Percentiles rank a stretch among this genome's conserved stretches.
Evolutionary conservation across 2,888 invertebrate species (phyloP).

Genomic region (Mythimna impura): DNA sequence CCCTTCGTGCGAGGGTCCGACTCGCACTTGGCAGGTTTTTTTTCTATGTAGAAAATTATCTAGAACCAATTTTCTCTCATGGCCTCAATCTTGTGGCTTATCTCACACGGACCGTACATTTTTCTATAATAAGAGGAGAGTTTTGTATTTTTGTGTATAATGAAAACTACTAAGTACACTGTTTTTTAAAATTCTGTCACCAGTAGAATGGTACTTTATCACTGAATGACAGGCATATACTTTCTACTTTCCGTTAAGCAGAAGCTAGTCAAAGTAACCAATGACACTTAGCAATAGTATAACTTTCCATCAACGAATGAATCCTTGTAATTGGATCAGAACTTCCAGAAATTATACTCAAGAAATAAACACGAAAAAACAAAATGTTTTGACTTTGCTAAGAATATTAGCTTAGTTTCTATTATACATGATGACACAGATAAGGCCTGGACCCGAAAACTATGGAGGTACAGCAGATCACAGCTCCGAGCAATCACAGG

Average conservation of each 20-base stretch:
- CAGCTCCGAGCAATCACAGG: too few relatives aligned
- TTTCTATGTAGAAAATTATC: neutral
- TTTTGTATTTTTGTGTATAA: too few relatives aligned
- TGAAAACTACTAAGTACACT: too few relatives aligned
- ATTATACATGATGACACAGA: too few relatives aligned
- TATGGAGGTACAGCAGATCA: too few relatives aligned
- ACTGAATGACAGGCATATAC: too few relatives aligned
- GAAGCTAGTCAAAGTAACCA: neutral
- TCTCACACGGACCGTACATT: neutral
- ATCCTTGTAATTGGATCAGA: neutral
- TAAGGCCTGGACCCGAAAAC: too few relatives aligned
- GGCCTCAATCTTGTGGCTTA: neutral
- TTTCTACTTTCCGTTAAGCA: too few relatives aligned
- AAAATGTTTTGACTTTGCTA: neutral
- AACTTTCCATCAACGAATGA: neutral
- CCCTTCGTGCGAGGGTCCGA: too few relatives aligned
- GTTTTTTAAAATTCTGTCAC: too few relatives aligned
- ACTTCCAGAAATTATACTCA: neutral
- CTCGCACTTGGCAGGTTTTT: neutral
- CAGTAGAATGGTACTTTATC: too few relatives aligned
- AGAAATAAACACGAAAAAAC: neutral
- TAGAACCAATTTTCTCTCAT: neutral
- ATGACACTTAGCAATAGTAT: neutral
- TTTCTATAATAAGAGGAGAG: neutral
- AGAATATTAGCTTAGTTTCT: too few relatives aligned